phyloP scores from a whole-genome alignment of 2,113 vertebrate species.

The Platichthys stellatus region DNA sequence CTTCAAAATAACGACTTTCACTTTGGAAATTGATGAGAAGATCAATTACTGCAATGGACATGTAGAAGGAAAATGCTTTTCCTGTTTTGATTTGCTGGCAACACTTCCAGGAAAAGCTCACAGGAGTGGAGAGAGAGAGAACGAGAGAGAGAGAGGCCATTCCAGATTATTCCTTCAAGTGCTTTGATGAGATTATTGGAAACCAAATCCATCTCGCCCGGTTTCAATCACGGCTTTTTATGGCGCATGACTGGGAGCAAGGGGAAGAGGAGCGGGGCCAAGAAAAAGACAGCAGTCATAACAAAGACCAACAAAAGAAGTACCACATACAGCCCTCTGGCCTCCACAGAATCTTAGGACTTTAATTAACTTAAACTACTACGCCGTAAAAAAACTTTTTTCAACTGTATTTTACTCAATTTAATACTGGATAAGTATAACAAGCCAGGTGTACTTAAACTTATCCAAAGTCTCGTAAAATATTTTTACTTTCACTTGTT shows the following conservation, averaged over 20 bases:
- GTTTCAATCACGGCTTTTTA: slow-evolving; percentile 57
- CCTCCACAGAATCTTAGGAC: too few species aligned
- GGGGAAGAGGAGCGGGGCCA: slow-evolving; percentile 25
- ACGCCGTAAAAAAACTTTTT: too few species aligned
- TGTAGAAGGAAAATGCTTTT: slow-evolving; percentile 34
- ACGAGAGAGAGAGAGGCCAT: not conserved
- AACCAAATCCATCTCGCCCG: slow-evolving; percentile 36
- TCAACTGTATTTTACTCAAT: not conserved
- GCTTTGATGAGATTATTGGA: slow-evolving; percentile 60
- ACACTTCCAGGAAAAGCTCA: slow-evolving; percentile 44
- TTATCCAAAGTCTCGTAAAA: not conserved
- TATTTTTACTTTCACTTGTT: not conserved
- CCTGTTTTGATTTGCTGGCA: slow-evolving; percentile 48
- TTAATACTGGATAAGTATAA: not conserved
- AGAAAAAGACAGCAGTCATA: slow-evolving; percentile 21
- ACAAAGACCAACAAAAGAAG: slow-evolving; percentile 13
- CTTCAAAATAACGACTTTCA: slow-evolving; percentile 46
- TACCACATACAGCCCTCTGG: not conserved
- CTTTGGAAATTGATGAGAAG: slow-evolving; percentile 41
- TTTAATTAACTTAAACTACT: too few species aligned
- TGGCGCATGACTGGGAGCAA: slow-evolving; percentile 36
- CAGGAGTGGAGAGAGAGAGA: slow-evolving; percentile 5
- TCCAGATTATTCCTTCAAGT: slow-evolving; percentile 47
- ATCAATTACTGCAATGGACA: slow-evolving; percentile 53
- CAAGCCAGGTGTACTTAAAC: not conserved